Percentiles rank a stretch among this genome's conserved stretches.
Conservation (phyloP, 1,140 invertebrate species). For the Xylocopa sonorina region DNA sequence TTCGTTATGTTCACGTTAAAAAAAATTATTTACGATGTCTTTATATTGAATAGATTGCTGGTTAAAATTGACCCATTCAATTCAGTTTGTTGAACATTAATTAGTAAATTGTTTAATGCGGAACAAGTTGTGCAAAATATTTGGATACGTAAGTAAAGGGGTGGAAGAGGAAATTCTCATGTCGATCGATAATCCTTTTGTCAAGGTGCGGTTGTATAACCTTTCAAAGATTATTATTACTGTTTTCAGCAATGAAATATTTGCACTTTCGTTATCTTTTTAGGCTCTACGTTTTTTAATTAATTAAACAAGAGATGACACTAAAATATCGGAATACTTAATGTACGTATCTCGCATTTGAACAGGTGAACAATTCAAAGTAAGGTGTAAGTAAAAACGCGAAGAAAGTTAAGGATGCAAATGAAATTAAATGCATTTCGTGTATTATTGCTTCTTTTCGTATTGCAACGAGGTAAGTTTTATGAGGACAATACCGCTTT, state of each 20-base stretch:
- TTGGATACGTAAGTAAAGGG: background rate
- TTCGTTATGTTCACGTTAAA: background rate
- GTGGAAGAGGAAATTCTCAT: background rate
- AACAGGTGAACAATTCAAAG: background rate
- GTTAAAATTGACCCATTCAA: background rate
- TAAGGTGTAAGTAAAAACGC: background rate
- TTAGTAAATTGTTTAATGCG: background rate
- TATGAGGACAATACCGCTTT: background rate
- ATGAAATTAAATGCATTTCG: conserved; percentile 39
- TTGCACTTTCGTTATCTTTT: background rate
- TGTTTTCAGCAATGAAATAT: background rate
- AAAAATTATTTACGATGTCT: background rate
- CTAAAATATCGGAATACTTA: background rate
- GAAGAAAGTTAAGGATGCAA: conserved; percentile 52
- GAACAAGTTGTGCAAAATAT: background rate
- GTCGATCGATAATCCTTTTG: background rate
- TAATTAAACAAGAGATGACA: too few relatives aligned
- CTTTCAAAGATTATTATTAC: background rate
- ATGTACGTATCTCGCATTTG: background rate
- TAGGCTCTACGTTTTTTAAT: background rate
- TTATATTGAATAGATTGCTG: background rate
- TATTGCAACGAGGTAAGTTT: conserved; percentile 62
- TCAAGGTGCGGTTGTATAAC: conserved; percentile 21
- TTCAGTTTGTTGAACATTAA: background rate
- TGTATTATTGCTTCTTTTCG: conserved; percentile 57